Evolutionary conservation across 2,797 vertebrate species (phyloP), one percentile per base, ranked within the genome.

Genomic region (Rhinichthys osculus): DNA sequence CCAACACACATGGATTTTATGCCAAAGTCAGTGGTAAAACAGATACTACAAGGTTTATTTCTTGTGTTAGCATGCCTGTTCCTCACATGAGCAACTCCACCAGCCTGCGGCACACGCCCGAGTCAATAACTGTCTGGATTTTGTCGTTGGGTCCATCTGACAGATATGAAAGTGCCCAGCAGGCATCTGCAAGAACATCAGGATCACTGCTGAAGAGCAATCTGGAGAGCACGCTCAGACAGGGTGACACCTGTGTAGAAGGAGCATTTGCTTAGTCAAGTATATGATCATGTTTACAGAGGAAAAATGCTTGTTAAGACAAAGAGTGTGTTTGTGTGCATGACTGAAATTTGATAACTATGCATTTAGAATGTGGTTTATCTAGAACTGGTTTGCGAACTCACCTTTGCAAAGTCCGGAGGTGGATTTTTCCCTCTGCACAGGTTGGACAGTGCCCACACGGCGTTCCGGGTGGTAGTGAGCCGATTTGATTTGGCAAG

Each of bases 361-460:
- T 44, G 7, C 38, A 84, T n/a, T 59, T 64, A n/a, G n/a, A 86
- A 59, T 77, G 44, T 66, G 62, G 42, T 47, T 27, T 69, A 57
- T 50, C 27, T 3, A 69, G 38, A 81, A 81, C 78, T 35, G 6
- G 7, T 77, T 52, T 72, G 27, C 1, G 21, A 35, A 78, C 85
- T 89, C 92, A 97, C 97, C 95, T 97, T 97, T 87, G 94, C 94
- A 88, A 98, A 98, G 87, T 98, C 96, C 30, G 97, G 97, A 90
- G 97, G 97, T 44, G 97, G 97, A 90, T 97, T 98, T 93, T 98
- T 98, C 81, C 97, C 97, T 92, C 97, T 94, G 92, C 97, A 98
- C 83, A 98, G 95, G 92, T 98, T 98, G 76, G 97, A 98, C 57
- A 98, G 95, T 0, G 97, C 97, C 97, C 97, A 97, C 6, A 98